Conservation (phyloP, 2,888 invertebrate genomes). For the Heliconius aoede region DNA sequence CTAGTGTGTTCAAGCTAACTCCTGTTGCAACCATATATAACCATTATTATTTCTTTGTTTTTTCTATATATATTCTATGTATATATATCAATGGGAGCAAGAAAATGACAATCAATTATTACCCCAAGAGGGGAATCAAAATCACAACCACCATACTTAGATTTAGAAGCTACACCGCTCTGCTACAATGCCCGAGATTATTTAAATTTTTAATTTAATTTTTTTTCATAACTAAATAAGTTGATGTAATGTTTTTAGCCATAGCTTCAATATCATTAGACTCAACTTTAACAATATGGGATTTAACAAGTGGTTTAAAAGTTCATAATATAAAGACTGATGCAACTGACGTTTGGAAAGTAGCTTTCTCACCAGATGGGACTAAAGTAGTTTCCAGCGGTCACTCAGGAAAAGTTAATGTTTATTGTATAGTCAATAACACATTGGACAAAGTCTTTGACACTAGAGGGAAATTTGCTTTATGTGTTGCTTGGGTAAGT, state of each 20-base stretch:
- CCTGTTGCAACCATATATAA: no score
- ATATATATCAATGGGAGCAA: no score
- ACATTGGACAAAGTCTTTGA: constrained; percentile 92
- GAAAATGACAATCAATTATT: no score
- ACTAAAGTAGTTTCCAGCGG: constrained; percentile 94
- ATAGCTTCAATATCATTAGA: constrained; percentile 96
- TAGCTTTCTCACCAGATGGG: constrained; percentile 96
- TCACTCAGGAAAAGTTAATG: constrained; percentile 94
- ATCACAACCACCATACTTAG: no score
- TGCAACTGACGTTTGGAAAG: constrained; percentile 96
- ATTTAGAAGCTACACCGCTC: no score
- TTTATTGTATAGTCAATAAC: constrained; percentile 93
- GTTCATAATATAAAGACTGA: constrained; percentile 92
- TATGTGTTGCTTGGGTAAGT: constrained; percentile 96
- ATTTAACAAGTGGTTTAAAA: constrained; percentile 91
- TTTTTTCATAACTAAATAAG: no score
- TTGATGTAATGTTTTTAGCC: constrained; percentile 69
- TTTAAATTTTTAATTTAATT: no score
- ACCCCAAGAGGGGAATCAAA: no score
- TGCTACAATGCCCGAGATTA: no score
- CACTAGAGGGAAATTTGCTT: constrained; percentile 95
- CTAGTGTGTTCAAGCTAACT: no score
- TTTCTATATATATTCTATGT: no score
- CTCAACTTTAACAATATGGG: constrained; percentile 95
- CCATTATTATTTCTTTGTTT: no score